Conservation (phyloP, 2,113 vertebrate genomes). For the Nymphicus hollandicus region DNA sequence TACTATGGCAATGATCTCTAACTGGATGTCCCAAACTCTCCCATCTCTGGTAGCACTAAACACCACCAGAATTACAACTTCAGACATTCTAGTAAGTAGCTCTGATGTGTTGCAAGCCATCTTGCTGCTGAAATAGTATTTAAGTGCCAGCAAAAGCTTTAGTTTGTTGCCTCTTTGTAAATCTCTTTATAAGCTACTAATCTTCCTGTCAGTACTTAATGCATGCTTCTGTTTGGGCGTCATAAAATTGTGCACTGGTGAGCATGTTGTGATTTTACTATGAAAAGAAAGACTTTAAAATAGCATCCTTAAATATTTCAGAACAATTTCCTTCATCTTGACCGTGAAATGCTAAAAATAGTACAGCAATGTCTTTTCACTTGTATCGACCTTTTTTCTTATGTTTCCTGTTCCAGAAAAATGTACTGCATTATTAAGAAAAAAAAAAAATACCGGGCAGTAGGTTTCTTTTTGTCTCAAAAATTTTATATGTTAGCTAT, state of each 20-base stretch:
- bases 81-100: conserved; percentile 79
- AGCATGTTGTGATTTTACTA: not conserved
- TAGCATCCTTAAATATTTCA: conserved; percentile 25
- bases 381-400: not conserved
- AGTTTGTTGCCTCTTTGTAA: conserved; percentile 18
- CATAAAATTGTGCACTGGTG: not conserved
- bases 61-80: conserved; percentile 73
- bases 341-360: not conserved
- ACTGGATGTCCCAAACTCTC: conserved; percentile 97
- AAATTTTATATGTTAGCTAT: not conserved
- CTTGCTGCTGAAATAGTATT: not conserved
- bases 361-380: not conserved
- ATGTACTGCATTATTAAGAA: not conserved
- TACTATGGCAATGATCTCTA: conserved; percentile 93
- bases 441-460: not conserved
- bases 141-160: not conserved
- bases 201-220: not conserved
- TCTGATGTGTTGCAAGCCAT: conserved; percentile 15
- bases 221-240: conserved; percentile 32
- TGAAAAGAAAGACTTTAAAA: not conserved
- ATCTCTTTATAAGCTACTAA: not conserved
- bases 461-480: not conserved
- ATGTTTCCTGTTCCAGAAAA: conserved; percentile 12
- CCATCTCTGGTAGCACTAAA: conserved; percentile 90
- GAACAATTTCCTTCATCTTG: not conserved